Conservation (phyloP, 2,888 invertebrate species). For the Copidosoma aretas region DNA sequence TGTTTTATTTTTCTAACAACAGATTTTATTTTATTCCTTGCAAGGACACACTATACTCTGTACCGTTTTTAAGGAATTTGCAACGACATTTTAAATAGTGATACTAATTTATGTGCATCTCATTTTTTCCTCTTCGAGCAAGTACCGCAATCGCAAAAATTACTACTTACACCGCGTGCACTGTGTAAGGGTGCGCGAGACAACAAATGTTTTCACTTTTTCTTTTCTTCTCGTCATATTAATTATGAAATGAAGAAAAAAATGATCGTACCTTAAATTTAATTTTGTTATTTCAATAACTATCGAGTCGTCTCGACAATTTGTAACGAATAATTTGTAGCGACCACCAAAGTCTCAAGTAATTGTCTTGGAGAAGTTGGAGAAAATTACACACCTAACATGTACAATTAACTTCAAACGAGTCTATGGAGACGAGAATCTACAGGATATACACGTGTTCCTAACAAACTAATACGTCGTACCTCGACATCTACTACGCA, state of each 20-base stretch:
- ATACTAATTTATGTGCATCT: conserved; percentile 11
- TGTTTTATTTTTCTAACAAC: conserved; percentile 9
- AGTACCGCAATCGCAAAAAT: conserved; percentile 25
- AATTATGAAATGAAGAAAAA: neutral
- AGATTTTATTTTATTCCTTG: conserved; percentile 10
- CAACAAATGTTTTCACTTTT: neutral
- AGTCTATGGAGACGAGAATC: neutral
- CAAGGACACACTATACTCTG: conserved; percentile 25
- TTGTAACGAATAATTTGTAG: neutral
- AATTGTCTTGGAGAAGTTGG: neutral
- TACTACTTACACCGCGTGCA: conserved; percentile 22
- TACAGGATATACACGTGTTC: neutral
- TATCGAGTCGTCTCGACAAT: no score
- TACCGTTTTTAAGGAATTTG: conserved; percentile 30
- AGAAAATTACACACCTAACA: neutral
- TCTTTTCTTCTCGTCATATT: neutral
- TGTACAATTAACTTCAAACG: neutral
- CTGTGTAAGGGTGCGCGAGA: neutral
- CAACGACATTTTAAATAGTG: conserved; percentile 31
- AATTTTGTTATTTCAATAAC: no score
- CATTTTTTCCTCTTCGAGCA: conserved; percentile 15
- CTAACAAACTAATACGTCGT: neutral
- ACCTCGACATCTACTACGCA: neutral
- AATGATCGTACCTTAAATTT: no score
- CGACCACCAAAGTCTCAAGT: neutral